phyloP scores from a whole-genome alignment of 2,888 invertebrate species.

The Philaethria dido region DNA sequence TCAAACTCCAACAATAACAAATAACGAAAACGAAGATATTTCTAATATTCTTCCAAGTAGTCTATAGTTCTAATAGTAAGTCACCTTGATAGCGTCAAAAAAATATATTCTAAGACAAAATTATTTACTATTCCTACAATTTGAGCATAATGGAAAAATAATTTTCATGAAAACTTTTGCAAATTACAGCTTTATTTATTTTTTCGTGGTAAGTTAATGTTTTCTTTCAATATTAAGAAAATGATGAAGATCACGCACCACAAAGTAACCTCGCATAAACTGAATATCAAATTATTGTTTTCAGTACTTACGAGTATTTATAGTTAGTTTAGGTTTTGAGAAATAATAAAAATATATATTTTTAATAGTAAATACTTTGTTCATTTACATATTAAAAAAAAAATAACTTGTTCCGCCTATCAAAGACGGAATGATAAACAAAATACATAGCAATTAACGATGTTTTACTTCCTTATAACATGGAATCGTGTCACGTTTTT shows the following conservation, averaged over 20 bases:
- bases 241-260: slow-evolving; percentile 47
- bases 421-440: not conserved
- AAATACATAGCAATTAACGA: slow-evolving; percentile 4
- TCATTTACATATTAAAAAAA: not conserved
- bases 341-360: too few species aligned
- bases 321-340: not conserved
- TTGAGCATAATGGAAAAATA: slow-evolving; percentile 12
- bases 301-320: too few species aligned
- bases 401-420: not conserved
- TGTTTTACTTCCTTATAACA: slow-evolving; percentile 16
- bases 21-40: too few species aligned
- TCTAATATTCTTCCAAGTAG: too few species aligned
- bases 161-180: slow-evolving; percentile 46
- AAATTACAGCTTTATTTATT: slow-evolving; percentile 57
- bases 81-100: not conserved
- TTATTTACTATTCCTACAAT: not conserved
- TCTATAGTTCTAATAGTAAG: too few species aligned
- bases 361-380: too few species aligned
- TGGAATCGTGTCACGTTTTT: slow-evolving; percentile 31
- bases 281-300: not conserved
- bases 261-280: not conserved
- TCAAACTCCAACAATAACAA: too few species aligned
- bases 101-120: not conserved
- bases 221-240: slow-evolving; percentile 41
- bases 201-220: slow-evolving; percentile 34